Evolutionary conservation across 1,140 invertebrate genomes (phyloP).

Genomic region (Archivesica marissinica): DNA sequence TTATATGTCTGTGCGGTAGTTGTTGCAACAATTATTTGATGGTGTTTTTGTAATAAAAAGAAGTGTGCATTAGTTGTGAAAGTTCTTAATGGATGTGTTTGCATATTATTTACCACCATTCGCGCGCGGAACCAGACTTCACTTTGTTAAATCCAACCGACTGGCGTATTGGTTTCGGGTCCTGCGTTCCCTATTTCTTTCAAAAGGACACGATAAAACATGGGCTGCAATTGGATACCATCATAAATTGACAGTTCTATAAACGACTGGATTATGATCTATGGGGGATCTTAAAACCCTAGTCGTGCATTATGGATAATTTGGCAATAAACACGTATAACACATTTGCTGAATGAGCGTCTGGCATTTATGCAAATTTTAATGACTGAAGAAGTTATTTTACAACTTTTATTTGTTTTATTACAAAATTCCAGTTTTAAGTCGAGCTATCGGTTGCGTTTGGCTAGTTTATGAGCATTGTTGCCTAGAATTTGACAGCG

Average conservation of each 20-base stretch:
- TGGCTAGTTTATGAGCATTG: conserved; percentile 16
- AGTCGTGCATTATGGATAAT: background rate
- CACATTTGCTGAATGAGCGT: conserved; percentile 41
- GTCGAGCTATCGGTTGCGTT: background rate
- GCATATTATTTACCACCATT: too few species aligned
- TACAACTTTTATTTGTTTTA: conserved; percentile 40
- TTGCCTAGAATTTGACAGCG: background rate
- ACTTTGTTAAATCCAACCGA: too few species aligned
- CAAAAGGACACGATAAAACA: too few species aligned
- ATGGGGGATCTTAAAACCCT: background rate
- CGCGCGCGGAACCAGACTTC: too few species aligned
- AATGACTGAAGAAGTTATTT: conserved; percentile 21
- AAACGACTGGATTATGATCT: background rate
- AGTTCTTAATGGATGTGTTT: too few species aligned
- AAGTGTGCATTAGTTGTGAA: too few species aligned
- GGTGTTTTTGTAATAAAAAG: too few species aligned
- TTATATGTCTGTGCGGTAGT: too few species aligned
- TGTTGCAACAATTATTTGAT: too few species aligned
- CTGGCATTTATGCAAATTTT: conserved; percentile 15
- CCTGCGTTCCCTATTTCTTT: too few species aligned
- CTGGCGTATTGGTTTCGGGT: too few species aligned
- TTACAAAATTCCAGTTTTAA: conserved; percentile 11
- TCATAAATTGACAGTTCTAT: background rate
- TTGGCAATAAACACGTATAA: background rate
- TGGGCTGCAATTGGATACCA: background rate